Conservation (phyloP, 2,797 vertebrate species). For the Acanthornis magna region DNA sequence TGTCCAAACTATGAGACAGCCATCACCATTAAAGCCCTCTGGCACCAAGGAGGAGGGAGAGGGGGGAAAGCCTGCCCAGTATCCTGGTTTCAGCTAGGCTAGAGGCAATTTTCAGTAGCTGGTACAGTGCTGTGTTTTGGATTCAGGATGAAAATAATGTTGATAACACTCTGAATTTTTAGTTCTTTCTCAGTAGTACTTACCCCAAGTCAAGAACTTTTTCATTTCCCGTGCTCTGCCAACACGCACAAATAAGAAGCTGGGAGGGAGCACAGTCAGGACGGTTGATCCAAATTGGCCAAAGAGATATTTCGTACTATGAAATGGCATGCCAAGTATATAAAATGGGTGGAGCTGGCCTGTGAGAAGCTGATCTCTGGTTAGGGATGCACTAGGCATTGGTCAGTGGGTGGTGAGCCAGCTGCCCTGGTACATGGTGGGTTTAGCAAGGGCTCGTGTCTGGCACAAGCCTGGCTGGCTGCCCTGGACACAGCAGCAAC, state of each 20-base stretch:
- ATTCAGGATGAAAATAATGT: neutral
- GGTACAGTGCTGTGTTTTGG: neutral
- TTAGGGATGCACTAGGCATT: neutral
- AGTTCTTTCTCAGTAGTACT: neutral
- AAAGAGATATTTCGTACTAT: neutral
- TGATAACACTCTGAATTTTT: neutral
- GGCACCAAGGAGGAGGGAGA: neutral
- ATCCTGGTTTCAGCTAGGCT: neutral
- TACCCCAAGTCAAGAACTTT: neutral
- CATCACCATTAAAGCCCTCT: neutral
- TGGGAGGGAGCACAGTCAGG: neutral
- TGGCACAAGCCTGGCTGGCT: neutral
- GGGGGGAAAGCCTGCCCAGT: neutral
- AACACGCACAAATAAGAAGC: rapidly evolving
- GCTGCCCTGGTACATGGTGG: rapidly evolving
- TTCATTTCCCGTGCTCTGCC: neutral
- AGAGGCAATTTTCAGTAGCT: neutral
- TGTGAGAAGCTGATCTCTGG: neutral
- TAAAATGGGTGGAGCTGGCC: neutral
- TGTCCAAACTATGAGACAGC: neutral
- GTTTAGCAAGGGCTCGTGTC: neutral
- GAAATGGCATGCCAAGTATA: neutral
- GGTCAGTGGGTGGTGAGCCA: neutral
- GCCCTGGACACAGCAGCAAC: rapidly evolving
- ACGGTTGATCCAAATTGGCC: neutral